Evolutionary conservation across 2,797 vertebrate species (phyloP), one percentile per base, ranked within the genome.

Genomic region (Enteromius treurensis): DNA sequence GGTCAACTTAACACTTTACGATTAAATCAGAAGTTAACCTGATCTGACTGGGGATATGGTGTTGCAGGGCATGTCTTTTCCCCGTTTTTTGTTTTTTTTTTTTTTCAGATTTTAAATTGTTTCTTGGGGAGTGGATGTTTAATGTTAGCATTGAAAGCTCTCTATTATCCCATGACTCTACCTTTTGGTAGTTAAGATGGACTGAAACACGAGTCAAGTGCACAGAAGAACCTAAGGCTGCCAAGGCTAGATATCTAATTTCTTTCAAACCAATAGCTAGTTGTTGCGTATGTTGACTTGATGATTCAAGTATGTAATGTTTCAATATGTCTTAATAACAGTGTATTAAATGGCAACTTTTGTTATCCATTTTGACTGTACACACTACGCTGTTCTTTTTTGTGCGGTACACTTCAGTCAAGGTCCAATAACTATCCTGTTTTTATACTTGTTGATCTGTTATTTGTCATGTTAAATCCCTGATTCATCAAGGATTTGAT

Each of bases 401-500:
- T 91, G 90, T 93, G 90, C 80, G 88, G 91, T 93, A 92, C 89
- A 88, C 79, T 89, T 91, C 92, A 90, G 89, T 94, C 86, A 89
- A 90, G 90, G 89, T 91, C 89, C 91, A 91, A 89, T 37, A 74
- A 89, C 84, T 88, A 88, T 92, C 53, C 13, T 90, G 88, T 92
- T 92, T 86, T 82, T 79, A 91, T 89, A 89, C 90, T 55, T 85
- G 90, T 94, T 88, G 86, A 90, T 90, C 84, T 91, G 90, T 93
- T 92, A 89, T 93, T 89, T 93, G 91, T 92, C 92, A 91, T 93
- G 92, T 94, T 92, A 91, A 94, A 90, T 93, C 90, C 90, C 90
- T 84, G 80, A 84, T 76, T 92, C 88, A 91, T 91, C 23, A 89
- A 85, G 91, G 92, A 94, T 93, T 94, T 93, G 92, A 93, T 94